phyloP scores from a whole-genome alignment of 2,113 vertebrate genomes.

The Charina bottae region DNA sequence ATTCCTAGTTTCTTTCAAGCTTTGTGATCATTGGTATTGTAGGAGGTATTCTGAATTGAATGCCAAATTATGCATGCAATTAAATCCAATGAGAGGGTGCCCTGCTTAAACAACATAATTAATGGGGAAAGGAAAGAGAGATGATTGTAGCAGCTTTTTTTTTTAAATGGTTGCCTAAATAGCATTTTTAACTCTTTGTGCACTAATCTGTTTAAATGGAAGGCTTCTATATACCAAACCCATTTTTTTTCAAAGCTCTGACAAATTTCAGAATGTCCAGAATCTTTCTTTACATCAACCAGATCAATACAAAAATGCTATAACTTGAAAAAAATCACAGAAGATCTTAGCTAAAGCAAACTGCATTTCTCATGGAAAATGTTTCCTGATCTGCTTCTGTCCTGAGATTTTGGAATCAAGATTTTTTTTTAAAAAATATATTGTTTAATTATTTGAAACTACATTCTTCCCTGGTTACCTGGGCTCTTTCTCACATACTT shows the following conservation, averaged over 20 bases:
- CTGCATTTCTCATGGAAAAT: background rate
- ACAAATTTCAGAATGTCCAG: background rate
- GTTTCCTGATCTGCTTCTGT: background rate
- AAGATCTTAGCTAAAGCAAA: background rate
- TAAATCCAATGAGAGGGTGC: conserved; percentile 66
- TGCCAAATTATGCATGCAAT: conserved; percentile 65
- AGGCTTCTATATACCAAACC: background rate
- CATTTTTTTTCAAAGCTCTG: background rate
- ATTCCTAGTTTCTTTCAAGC: background rate
- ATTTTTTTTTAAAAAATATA: background rate
- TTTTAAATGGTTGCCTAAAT: conserved; percentile 39
- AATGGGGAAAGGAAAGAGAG: conserved; percentile 46
- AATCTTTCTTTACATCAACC: background rate
- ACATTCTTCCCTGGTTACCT: background rate
- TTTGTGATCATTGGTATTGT: conserved; percentile 39
- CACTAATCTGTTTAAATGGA: background rate
- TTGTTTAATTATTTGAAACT: background rate
- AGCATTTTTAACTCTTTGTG: conserved; percentile 54
- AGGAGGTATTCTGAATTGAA: conserved; percentile 51
- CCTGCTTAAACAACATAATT: conserved; percentile 63
- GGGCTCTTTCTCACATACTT: background rate
- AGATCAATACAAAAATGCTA: background rate
- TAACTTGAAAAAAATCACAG: background rate
- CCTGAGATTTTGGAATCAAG: background rate
- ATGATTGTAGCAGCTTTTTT: conserved; percentile 31